Evolutionary conservation across 2,888 invertebrate genomes (phyloP).

Genomic region (Drosophila neotestacea): DNA sequence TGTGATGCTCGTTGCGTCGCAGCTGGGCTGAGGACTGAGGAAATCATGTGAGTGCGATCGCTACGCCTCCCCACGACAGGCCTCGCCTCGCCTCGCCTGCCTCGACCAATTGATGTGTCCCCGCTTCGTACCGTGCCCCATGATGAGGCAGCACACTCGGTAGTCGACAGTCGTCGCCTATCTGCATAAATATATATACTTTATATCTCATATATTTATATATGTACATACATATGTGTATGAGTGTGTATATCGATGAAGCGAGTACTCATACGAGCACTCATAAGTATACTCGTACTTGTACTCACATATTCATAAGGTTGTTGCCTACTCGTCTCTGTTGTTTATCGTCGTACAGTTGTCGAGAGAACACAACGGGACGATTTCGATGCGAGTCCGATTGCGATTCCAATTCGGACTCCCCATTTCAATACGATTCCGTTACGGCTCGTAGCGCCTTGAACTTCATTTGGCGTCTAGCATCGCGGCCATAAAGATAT

Average conservation of each 20-base stretch:
- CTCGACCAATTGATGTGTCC: constrained; percentile 46
- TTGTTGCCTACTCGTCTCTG: constrained; percentile 10
- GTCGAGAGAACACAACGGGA: constrained; percentile 39
- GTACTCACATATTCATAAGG: neutral
- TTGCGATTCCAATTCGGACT: constrained; percentile 12
- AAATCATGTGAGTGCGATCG: constrained; percentile 53
- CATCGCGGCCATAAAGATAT: constrained; percentile 73
- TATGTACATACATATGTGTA: neutral
- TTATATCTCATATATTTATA: constrained; percentile 10
- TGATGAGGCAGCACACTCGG: constrained; percentile 22
- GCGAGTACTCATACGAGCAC: constrained; percentile 36
- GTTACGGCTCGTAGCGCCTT: constrained; percentile 56
- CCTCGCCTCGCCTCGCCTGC: neutral
- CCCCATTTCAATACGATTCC: constrained; percentile 14
- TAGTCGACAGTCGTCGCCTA: constrained; percentile 37
- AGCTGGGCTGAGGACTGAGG: constrained; percentile 32
- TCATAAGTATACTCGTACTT: constrained; percentile 19
- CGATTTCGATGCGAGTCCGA: constrained; percentile 38
- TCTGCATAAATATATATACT: constrained; percentile 50
- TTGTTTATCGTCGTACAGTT: constrained; percentile 38
- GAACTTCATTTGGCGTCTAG: constrained; percentile 74
- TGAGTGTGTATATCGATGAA: constrained; percentile 48
- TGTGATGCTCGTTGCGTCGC: constrained; percentile 65
- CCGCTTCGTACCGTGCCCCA: constrained; percentile 42
- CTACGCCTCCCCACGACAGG: too few relatives aligned